Percentiles rank a stretch among this genome's conserved stretches.
Evolutionary conservation across 2,888 invertebrate genomes (phyloP).

Genomic region (Chaetogeoica ovagalla): DNA sequence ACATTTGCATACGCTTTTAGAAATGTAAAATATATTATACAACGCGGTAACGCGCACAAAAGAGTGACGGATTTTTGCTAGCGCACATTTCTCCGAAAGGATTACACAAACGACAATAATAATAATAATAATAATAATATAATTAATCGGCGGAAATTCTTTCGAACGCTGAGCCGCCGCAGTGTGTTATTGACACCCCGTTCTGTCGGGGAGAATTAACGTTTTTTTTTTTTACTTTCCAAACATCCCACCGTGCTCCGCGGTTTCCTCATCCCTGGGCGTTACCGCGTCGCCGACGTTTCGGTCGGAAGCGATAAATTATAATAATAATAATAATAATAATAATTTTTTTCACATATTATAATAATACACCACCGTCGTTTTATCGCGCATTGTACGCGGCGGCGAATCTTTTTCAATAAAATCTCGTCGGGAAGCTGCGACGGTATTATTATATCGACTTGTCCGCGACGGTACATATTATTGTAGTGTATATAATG

Average conservation of each 20-base stretch:
- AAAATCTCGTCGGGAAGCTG: too few species aligned
- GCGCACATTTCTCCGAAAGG: too few species aligned
- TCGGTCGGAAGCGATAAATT: constrained; percentile 20
- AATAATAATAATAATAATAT: too few species aligned
- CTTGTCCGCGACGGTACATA: neutral
- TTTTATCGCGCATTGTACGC: neutral
- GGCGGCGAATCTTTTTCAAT: constrained; percentile 25
- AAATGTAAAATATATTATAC: neutral
- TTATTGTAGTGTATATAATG: too few species aligned
- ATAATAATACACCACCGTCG: too few species aligned
- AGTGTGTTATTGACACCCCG: neutral
- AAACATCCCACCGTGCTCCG: neutral
- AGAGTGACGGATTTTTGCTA: too few species aligned
- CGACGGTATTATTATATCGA: constrained; percentile 13
- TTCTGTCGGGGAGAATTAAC: neutral
- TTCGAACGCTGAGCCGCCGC: neutral
- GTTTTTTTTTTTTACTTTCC: neutral
- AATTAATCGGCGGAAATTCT: too few species aligned
- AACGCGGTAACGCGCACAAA: too few species aligned
- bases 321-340: too few species aligned
- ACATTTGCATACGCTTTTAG: too few species aligned
- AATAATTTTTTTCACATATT: too few species aligned
- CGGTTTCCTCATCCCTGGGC: neutral
- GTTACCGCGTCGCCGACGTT: neutral
- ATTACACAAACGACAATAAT: too few species aligned